Evolutionary conservation across 1,140 invertebrate species (phyloP), one percentile per base, ranked within the genome.

Genomic region (Bombus turneri): DNA sequence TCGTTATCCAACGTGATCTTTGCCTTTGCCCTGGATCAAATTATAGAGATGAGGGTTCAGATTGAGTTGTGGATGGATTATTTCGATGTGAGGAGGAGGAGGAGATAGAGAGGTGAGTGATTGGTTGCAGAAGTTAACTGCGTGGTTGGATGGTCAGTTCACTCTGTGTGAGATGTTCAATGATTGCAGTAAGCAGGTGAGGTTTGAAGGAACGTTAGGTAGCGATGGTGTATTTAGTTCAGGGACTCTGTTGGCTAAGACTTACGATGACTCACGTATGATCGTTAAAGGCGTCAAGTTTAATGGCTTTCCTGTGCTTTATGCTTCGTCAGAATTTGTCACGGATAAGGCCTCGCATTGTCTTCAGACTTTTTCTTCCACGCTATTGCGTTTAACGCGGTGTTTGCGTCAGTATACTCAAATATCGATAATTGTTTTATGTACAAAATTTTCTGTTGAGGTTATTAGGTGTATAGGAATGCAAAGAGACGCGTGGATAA

Each of bases 181-280:
- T 10, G 18, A 31, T 28, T 25, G 37, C 10, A n/a, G n/a, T 2
- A 41, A 39, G 37, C 6, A 25, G 47, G 47, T 53, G 5, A 71
- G 37, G 25, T 22, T 47, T 6, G 8, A 74, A 31, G 41, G n/a
- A 47, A 18, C 41, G 39, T 31, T 73, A 43, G 53, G 18, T 39
- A 5, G 31, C 34, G 53, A 39, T 43, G 47, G 18, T 53, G 39
- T 43, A 79, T 79, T 79, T 68, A 79, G 77, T 79, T 78, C 76
- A 78, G 59, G 76, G 76, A 78, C 76, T 64, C 5, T 18, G 10
- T 41, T 64, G 57, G 18, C 37, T 41, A 43, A 64, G n/a, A 78
- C 8, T 25, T 28, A 15, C 3, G 18, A 34, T 64, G 76, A 64
- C 59, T 78, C 76, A 64, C 28, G n/a, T 12, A 43, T 25, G 37